phyloP scores from a whole-genome alignment of 2,797 vertebrate species.

The Hemitrygon akajei region DNA sequence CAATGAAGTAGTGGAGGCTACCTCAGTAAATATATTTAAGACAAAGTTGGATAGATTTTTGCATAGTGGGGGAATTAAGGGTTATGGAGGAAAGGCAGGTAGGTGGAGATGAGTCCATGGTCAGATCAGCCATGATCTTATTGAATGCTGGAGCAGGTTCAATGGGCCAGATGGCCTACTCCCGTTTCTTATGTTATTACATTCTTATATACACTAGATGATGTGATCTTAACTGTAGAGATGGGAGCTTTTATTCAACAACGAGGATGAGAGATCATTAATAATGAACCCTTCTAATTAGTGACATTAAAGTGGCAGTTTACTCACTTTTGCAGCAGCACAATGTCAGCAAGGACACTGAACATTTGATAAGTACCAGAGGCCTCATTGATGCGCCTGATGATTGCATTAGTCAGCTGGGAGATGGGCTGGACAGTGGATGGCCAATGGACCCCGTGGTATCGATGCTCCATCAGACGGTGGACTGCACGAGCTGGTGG shows the following conservation, averaged over 20 bases:
- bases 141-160: too few relatives aligned
- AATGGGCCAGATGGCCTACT: too few relatives aligned
- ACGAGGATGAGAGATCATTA: not conserved
- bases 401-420: conserved; percentile 74
- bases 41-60: too few relatives aligned
- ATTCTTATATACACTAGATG: not conserved
- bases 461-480: conserved; percentile 75
- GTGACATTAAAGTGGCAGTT: conserved; percentile 33
- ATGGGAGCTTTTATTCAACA: not conserved
- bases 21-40: too few relatives aligned
- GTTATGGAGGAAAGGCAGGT: too few relatives aligned
- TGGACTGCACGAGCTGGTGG: conserved; percentile 74
- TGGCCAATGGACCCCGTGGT: conserved; percentile 76
- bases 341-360: conserved; percentile 74
- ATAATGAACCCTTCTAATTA: not conserved
- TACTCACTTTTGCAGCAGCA: conserved; percentile 78
- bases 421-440: conserved; percentile 58
- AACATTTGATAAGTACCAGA: conserved; percentile 97
- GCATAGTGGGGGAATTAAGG: too few relatives aligned
- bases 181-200: too few relatives aligned
- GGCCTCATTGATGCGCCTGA: conserved; percentile 82
- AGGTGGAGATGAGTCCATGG: too few relatives aligned
- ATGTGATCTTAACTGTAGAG: not conserved
- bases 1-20: too few relatives aligned
- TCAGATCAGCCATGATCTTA: too few relatives aligned